Base-by-base conservation (phyloP, 1,140 invertebrate genomes). In the Megathymus violae region DNA sequence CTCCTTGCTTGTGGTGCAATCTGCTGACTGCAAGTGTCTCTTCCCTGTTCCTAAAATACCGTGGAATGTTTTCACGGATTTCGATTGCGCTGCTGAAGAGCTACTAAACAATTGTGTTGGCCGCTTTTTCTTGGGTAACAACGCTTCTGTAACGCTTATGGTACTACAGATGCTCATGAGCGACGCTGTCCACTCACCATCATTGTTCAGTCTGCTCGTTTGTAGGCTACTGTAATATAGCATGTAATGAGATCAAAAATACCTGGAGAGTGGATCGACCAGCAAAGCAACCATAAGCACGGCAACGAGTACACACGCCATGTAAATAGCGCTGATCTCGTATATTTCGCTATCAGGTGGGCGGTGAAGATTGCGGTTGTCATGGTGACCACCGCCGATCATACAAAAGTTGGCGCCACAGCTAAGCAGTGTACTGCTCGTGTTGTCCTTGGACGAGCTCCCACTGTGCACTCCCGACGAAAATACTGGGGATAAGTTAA, bases 341-440 rank as follows among this genome's bases (percentile, higher is more conserved):
- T 96, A 96, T 81, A 97, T 96, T 91, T 97, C 96, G 41, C 93
- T 93, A 82, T 97, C 95, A 41, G 95, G 95, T 1, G 97, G 97
- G 31, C 96, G 89, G 69, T 94, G 92, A 41, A 97, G 84, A 76
- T 95, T 95, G 47, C 94, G 94, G 74, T 95, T 95, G 41, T 93
- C 94, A 22, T 92, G 89, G 46, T 86, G 88, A 3, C 93, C 93
- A 43, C 93, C 91, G 1, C 93, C 94, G 54, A 93, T 88, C 50
- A 95, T 94, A 84, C 96, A 97, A 87, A 97, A 98, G 76, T 96
- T 95, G 0, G 96, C 95, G 0, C 97, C 97, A 81, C 97, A 98
- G 2, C 88, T 86, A 46, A 92, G 92, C 38, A 95, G 88, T 51
- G 93, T 93, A 25, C 92, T 92, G 43, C 89, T 93, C 6, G 88